Evolutionary conservation across 1,140 invertebrate species (phyloP), one percentile per base, ranked within the genome.

Genomic region (Trachymyrmex septentrionalis): DNA sequence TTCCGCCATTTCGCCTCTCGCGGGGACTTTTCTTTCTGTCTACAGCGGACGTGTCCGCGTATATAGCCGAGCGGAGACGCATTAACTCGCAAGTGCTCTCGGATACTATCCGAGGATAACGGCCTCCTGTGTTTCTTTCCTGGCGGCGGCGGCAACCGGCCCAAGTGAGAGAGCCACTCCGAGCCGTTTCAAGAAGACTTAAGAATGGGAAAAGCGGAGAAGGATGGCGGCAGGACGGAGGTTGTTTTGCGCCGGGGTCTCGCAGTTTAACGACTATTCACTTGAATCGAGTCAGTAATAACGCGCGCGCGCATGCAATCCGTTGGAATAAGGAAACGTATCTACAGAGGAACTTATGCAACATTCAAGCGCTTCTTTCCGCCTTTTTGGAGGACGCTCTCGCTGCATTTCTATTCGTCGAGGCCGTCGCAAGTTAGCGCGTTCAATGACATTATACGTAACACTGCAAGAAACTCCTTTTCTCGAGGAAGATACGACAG

Each of bases 11-110:
- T 69, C 53, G 34, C 19, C 64, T 86, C 84, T 67, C 75, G 50
- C 59, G 73, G 82, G 73, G 63, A 77, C 48, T 38, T 77, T 85
- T 78, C 82, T 55, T 66, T 44, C 50, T 66, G 50, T 85, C 63
- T 85, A 78, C 72, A 16, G 30, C 55, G 75, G 64, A 66, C 63
- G 73, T 85, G 72, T 61, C 44, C 82, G 82, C 48, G 72, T 78
- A 85, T 85, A 85, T 48, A 85, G 82, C 16, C 82, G 72, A 30
- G 84, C 64, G 30, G 84, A 86, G 75, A 86, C 84, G 61, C 84
- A 80, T 86, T 80, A 80, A 86, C 84, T 86, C 75, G 73, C 75
- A 77, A 78, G 87, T 81, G 76, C 75, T 88, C 87, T 88, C 59
- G 84, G 73, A 77, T 78, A 78, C 50, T 67, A 44, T 86, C 66